These are phyloP conservation scores for Drosophila pandora DNA, from an alignment of 1,140 invertebrate species.

Conservation along the genomic window DNA sequence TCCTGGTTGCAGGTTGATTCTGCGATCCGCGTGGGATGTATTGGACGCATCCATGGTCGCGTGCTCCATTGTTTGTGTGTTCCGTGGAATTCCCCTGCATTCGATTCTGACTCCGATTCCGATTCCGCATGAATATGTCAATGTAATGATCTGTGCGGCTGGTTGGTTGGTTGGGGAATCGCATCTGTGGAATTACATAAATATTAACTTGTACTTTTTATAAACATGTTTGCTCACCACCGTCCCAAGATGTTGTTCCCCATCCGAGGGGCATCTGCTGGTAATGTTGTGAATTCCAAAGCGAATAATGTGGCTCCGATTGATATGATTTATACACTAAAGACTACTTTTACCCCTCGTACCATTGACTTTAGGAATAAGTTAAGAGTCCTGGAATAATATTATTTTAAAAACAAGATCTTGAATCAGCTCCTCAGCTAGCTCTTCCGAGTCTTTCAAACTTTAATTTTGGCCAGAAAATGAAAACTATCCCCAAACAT, in stretches of 20 bases:
- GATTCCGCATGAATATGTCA: slow-evolving; percentile 73
- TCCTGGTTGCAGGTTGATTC: slow-evolving; percentile 40
- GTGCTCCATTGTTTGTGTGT: slow-evolving; percentile 42
- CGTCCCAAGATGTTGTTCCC: slow-evolving; percentile 6
- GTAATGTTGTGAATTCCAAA: slow-evolving; percentile 18
- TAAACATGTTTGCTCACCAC: slow-evolving; percentile 66
- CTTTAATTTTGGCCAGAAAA: no score
- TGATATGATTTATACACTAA: slow-evolving; percentile 75
- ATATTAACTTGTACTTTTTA: slow-evolving; percentile 82
- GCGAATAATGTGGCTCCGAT: slow-evolving; percentile 40
- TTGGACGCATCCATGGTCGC: slow-evolving; percentile 38
- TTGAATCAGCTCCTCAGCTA: no score
- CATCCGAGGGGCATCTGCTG: not conserved
- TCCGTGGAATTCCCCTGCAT: slow-evolving; percentile 54
- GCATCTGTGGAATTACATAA: slow-evolving; percentile 75
- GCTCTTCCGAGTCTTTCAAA: no score
- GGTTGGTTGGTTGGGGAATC: slow-evolving; percentile 26
- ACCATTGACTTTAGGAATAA: slow-evolving; percentile 2
- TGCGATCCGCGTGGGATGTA: slow-evolving; percentile 35
- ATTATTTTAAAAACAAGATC: no score
- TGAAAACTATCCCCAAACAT: not conserved
- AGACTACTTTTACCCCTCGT: not conserved
- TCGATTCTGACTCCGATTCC: slow-evolving; percentile 17
- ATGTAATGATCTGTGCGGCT: slow-evolving; percentile 70
- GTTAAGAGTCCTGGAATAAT: not conserved